These are phyloP conservation scores for Calephelis perditalis DNA, from an alignment of 2,888 invertebrate genomes.

Conservation along the genomic window DNA sequence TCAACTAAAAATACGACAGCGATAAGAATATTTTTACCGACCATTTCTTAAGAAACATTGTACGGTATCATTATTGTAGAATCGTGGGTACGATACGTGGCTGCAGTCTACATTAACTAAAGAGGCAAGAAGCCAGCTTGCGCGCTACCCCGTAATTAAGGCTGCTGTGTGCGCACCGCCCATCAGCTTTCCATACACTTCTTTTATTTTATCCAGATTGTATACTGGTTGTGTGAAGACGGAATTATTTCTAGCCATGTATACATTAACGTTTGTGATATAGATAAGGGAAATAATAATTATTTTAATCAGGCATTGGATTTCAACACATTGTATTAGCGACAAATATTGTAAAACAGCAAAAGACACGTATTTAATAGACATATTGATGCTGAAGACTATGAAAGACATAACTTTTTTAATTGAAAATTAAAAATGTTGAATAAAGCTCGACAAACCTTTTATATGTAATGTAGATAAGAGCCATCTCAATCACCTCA, in stretches of 20 bases:
- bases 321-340: no score
- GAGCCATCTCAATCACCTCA: no score
- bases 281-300: no score
- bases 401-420: no score
- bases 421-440: no score
- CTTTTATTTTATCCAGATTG: conserved; percentile 34
- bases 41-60: background rate
- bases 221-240: conserved; percentile 1
- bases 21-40: background rate
- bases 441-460: no score
- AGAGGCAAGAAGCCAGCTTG: conserved; percentile 3
- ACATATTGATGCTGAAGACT: no score
- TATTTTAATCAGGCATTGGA: no score
- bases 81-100: conserved; percentile 4
- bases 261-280: conserved; percentile 24
- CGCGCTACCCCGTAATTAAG: conserved; percentile 51
- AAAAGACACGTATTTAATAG: no score
- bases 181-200: conserved; percentile 44
- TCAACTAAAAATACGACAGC: background rate
- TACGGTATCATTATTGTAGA: conserved; percentile 1
- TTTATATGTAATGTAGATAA: no score
- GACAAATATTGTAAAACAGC: no score
- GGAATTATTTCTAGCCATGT: conserved; percentile 12
- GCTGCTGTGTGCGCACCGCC: conserved; percentile 58
- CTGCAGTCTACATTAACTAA: conserved; percentile 1